Evolutionary conservation across 2,113 vertebrate species (phyloP).

Genomic region (Oreotrochilus melanogaster): DNA sequence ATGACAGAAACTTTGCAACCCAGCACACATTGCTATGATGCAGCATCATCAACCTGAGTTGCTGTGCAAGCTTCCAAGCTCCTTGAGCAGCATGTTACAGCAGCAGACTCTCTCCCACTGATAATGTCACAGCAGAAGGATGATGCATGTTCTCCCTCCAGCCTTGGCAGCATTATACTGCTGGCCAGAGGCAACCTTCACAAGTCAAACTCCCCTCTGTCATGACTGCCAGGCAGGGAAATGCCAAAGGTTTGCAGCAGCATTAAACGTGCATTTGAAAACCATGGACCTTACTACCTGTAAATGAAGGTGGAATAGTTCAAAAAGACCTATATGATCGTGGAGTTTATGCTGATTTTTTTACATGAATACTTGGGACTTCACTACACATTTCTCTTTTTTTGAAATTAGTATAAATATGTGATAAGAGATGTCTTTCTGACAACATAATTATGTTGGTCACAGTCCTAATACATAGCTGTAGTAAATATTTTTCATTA

Average conservation of each 20-base stretch:
- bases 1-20: background rate
- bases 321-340: background rate
- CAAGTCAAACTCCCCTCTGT: background rate
- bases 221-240: background rate
- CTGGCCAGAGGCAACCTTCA: background rate
- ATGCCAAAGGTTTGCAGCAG: background rate
- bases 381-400: background rate
- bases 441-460: background rate
- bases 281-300: background rate
- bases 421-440: background rate
- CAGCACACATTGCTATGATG: background rate
- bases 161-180: background rate
- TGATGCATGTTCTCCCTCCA: background rate
- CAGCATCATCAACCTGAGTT: background rate
- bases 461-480: background rate
- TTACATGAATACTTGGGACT: background rate
- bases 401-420: background rate
- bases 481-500: background rate
- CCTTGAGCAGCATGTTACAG: background rate
- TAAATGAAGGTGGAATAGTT: background rate
- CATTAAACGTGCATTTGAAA: background rate
- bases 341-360: background rate
- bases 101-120: background rate
- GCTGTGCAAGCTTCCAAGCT: background rate
- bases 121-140: background rate